phyloP scores from a whole-genome alignment of 2,113 vertebrate genomes.

The Hypanus sabinus region DNA sequence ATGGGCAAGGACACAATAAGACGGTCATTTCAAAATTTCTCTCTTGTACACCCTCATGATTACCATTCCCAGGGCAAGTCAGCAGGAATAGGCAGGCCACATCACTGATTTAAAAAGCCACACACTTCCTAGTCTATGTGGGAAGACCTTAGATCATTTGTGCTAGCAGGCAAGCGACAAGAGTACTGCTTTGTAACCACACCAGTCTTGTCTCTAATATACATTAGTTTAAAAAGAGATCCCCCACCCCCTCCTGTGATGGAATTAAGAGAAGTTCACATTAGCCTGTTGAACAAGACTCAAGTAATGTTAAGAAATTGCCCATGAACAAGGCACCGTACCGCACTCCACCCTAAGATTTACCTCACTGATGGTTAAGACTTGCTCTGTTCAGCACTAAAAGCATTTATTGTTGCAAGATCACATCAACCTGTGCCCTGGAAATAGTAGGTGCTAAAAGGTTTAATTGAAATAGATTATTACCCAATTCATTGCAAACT shows the following conservation, averaged over 20 bases:
- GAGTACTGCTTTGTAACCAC: background rate
- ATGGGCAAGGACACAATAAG: background rate
- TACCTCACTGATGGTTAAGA: background rate
- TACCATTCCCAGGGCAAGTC: background rate
- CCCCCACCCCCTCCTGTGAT: background rate
- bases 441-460: background rate
- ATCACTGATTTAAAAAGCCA: background rate
- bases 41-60: background rate
- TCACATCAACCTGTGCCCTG: background rate
- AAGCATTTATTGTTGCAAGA: background rate
- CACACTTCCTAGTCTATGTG: background rate
- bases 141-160: background rate
- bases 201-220: background rate
- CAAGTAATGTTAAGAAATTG: background rate
- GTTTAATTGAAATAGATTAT: no score
- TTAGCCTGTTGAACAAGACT: background rate
- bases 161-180: background rate
- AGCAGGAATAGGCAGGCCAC: background rate
- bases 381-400: no score
- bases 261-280: slow-evolving; percentile 8
- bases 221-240: background rate
- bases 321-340: background rate
- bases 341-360: background rate
- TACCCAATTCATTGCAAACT: background rate
- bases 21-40: background rate